Evolutionary conservation across 2,797 vertebrate species (phyloP), one percentile per base, ranked within the genome.

Genomic region (Tragelaphus eurycerus): DNA sequence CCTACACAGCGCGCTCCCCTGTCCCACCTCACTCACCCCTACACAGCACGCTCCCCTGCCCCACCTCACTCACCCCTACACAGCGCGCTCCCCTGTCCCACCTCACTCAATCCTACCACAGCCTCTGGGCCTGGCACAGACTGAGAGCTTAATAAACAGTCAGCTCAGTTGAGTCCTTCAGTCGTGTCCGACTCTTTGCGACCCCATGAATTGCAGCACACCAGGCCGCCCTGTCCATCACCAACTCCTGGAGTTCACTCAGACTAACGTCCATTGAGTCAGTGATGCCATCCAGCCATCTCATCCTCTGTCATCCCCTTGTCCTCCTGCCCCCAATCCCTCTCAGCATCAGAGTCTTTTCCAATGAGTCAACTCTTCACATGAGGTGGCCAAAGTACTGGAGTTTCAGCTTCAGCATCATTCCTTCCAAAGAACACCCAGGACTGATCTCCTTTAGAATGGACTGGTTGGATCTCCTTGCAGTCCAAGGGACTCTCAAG

Each of bases 31-130:
- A 38, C 38, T 38, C 38, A 38, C 38, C 38, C 38, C 38, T 38
- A 38, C 2, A 14, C 71, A 6, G n/a, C 19, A 2, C 9, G 8
- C 21, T 57, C 55, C 54, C 55, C 19, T 38, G 38, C 3, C 38
- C 38, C 38, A 38, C 38, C 38, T 38, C 38, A 38, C 38, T 38
- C 38, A 38, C 4, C 4, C 38, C 38, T 38, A 38, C 38, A 38
- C 38, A 38, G 38, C 38, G 1, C 4, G 9, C n/a, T 67, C 64
- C 62, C 9, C n/a, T 29, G n/a, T 5, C 64, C 64, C n/a, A 19
- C n/a, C n/a, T 38, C 6, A 0, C 2, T 17, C 4, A 2, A 1
- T 9, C 21, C 87, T 31, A 3, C 1, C 64, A 17, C 29, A 34
- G 23, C 29, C 43, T 43, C 19, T 1, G 43, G 74, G 74, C 54